phyloP scores from a whole-genome alignment of 1,140 invertebrate genomes.

The Adoxophyes honmai region DNA sequence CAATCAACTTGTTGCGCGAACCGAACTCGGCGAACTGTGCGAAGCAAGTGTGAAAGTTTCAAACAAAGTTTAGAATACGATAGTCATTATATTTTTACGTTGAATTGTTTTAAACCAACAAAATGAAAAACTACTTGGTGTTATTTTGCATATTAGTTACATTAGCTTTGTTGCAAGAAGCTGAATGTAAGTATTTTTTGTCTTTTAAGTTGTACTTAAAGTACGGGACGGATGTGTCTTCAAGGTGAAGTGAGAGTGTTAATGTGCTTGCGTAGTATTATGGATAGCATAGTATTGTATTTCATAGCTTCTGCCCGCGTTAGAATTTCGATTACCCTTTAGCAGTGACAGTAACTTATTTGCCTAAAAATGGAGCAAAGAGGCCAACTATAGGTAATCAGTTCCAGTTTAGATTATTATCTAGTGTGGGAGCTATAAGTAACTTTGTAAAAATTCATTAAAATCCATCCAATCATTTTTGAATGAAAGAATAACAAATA shows the following conservation, averaged over 20 bases:
- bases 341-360: background rate
- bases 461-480: too few relatives aligned
- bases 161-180: slow-evolving; percentile 35
- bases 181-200: slow-evolving; percentile 54
- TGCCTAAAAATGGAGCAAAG: background rate
- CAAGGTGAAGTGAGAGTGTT: slow-evolving; percentile 70
- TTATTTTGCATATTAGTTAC: slow-evolving; percentile 32
- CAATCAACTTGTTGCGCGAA: too few relatives aligned
- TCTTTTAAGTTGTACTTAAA: slow-evolving; percentile 30
- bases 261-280: background rate
- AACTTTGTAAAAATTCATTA: too few relatives aligned
- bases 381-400: too few relatives aligned
- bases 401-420: too few relatives aligned
- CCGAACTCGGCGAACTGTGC: background rate
- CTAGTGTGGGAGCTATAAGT: too few relatives aligned
- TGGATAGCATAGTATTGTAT: background rate
- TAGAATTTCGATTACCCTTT: too few relatives aligned
- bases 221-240: slow-evolving; percentile 46
- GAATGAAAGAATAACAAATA: too few relatives aligned
- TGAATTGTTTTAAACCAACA: slow-evolving; percentile 7
- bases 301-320: too few relatives aligned
- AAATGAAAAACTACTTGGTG: slow-evolving; percentile 39
- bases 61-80: slow-evolving; percentile 25
- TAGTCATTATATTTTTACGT: background rate
- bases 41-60: slow-evolving; percentile 23